A percentile compares a stretch with the other conserved stretches of the same genome.
Conservation (phyloP, 1,140 invertebrate species). For the Coenobita brevimanus region DNA sequence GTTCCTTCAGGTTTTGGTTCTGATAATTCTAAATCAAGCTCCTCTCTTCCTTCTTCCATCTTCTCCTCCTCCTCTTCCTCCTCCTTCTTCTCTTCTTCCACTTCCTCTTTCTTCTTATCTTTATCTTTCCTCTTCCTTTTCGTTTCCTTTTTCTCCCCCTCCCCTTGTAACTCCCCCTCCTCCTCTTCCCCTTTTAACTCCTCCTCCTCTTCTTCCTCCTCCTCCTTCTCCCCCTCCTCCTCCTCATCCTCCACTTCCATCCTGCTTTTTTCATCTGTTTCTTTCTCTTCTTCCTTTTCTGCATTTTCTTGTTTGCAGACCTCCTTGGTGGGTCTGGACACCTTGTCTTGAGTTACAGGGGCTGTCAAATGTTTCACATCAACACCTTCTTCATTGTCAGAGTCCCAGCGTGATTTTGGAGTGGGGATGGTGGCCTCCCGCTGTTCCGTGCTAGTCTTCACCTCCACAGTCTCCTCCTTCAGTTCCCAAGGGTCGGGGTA, state of each 20-base stretch:
- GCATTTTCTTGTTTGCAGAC: no score
- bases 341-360: no score
- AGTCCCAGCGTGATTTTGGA: constrained; percentile 53
- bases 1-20: no score
- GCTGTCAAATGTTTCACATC: neutral
- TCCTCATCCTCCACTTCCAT: neutral
- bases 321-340: no score
- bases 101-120: neutral
- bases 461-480: neutral
- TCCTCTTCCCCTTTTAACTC: neutral
- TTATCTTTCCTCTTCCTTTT: neutral
- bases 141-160: neutral
- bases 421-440: neutral
- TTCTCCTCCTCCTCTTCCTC: neutral
- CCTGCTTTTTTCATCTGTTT: neutral
- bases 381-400: constrained; percentile 48
- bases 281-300: neutral
- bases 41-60: constrained; percentile 18
- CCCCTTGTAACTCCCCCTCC: neutral
- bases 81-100: neutral
- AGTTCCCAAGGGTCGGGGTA: constrained; percentile 15
- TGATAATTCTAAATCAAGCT: neutral
- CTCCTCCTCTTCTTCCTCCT: neutral
- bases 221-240: neutral
- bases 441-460: neutral